Base-by-base conservation (phyloP, 2,888 invertebrate genomes). In the Agrotis exclamationis region DNA sequence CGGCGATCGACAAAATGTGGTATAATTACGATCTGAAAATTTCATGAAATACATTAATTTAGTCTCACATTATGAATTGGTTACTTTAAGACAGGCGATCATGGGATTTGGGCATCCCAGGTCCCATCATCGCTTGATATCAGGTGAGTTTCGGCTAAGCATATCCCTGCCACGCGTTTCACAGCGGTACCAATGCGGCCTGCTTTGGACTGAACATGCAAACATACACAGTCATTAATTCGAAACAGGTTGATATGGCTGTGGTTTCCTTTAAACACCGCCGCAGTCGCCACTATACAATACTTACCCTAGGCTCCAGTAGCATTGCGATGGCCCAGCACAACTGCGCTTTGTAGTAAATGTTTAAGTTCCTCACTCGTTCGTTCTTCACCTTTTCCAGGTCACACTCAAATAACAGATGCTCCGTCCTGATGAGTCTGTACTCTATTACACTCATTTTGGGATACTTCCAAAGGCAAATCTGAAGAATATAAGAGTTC, bases 271-370 rank as follows among this genome's bases (percentile, higher is more conserved):
- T 5, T 28, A 33, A 33, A 33, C 33, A 7, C 33, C 28, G 28
- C 3, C 28, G 28, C 28, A 3, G 28, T 5, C 28, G 28, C 28
- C 28, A 3, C 28, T 2, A n/a, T n/a, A n/a, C 13, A 13, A 13
- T 14, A 54, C 76, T 33, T 80, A 95, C 95, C 89, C 91, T 89
- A 0, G 95, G 95, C 68, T 95, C 95, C 71, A 95, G 62, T 7
- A 95, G 82, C 60, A 92, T 66, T 0, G 93, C 94, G 16, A 95
- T 81, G 0, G 95, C 95, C 95, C 95, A 95, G 78, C 94, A 94
- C n/a, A 95, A 88, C 85, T 95, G 95, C 2, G 95, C 94, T 44
- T 86, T 87, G 80, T 93, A 95, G 77, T 93, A 95, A 0, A 72
- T 39, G 65, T 87, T 90, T 50, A 95, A 66, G 33, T 90, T 76